A percentile compares a stretch with the other conserved stretches of the same genome.
Conservation (phyloP, 2,113 vertebrate species). For the Trogon melanurus region DNA sequence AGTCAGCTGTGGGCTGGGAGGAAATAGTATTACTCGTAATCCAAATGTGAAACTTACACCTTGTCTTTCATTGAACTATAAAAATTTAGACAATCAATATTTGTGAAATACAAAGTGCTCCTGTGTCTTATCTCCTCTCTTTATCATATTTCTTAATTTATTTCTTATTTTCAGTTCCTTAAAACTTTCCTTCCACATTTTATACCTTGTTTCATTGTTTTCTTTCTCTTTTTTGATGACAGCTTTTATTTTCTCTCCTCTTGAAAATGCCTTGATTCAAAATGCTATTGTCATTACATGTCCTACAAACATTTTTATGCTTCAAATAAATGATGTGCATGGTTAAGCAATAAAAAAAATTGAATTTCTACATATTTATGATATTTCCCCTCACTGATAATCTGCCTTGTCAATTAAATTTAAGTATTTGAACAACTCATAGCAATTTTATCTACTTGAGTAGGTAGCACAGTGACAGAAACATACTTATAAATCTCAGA, state of each 20-base stretch:
- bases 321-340: neutral
- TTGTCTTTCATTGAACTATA: neutral
- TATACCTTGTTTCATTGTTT: neutral
- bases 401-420: neutral
- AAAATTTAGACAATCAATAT: neutral
- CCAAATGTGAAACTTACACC: neutral
- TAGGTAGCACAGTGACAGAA: neutral
- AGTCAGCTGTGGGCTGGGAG: neutral
- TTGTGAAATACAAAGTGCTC: neutral
- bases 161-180: neutral
- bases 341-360: neutral
- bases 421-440: neutral
- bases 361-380: neutral
- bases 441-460: neutral
- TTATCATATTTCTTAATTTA: neutral
- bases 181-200: neutral
- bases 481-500: neutral
- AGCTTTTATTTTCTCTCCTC: neutral
- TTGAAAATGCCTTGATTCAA: slow-evolving; percentile 17
- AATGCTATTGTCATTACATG: neutral
- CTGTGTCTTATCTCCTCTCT: neutral
- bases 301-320: neutral
- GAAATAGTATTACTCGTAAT: neutral
- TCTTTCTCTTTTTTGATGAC: neutral
- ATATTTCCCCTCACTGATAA: neutral